Percentiles rank a stretch among this genome's conserved stretches.
These are phyloP conservation scores for Leuctra nigra DNA, from an alignment of 2,888 invertebrate species.

Conservation along the genomic window DNA sequence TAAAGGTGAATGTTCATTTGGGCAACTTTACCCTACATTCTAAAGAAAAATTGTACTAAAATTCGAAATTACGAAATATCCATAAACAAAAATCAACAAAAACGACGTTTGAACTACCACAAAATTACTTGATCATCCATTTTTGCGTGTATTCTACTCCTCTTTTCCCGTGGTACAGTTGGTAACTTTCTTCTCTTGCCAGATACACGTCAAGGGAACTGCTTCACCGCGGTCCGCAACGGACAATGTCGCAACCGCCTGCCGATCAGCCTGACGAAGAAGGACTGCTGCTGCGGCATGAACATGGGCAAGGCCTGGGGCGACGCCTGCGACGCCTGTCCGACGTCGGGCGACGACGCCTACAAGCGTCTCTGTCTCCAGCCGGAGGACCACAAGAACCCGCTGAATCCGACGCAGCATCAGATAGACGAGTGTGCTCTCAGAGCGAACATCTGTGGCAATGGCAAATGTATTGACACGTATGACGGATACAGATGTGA, in stretches of 20 bases:
- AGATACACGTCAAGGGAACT: constrained; percentile 75
- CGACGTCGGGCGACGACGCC: constrained; percentile 50
- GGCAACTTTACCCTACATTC: too few relatives aligned
- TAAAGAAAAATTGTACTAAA: too few relatives aligned
- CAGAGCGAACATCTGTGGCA: constrained; percentile 64
- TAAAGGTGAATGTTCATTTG: too few relatives aligned
- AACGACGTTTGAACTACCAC: too few relatives aligned
- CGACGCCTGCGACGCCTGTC: constrained; percentile 69
- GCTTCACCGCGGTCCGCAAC: constrained; percentile 59
- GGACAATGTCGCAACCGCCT: constrained; percentile 65
- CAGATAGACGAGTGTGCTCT: constrained; percentile 69
- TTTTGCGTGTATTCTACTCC: too few relatives aligned
- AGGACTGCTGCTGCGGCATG: constrained; percentile 81
- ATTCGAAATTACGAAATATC: too few relatives aligned
- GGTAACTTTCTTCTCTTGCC: too few relatives aligned
- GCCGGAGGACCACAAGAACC: neutral
- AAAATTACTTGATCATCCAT: too few relatives aligned
- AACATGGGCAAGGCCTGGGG: constrained; percentile 86
- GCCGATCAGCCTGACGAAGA: constrained; percentile 63
- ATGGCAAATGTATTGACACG: constrained; percentile 62
- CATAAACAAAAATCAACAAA: too few relatives aligned
- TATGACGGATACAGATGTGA: constrained; percentile 70
- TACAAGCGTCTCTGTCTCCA: constrained; percentile 10
- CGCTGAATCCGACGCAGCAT: constrained; percentile 30
- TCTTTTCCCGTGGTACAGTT: too few relatives aligned